Conservation (phyloP, 2,113 vertebrate species). For the Anguilla rostrata region DNA sequence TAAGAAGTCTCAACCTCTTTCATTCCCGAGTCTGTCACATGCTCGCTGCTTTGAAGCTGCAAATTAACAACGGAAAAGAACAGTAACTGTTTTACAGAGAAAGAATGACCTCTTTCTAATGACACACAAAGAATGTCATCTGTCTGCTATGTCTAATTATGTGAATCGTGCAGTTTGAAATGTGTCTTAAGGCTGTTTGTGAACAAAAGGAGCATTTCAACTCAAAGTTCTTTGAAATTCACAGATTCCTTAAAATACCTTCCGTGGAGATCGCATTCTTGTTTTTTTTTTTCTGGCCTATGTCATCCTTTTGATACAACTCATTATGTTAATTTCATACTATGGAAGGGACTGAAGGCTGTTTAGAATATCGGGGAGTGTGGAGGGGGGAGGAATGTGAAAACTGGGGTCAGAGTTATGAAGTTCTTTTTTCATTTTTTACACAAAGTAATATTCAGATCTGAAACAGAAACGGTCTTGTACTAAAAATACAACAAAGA, state of each 20-base stretch:
- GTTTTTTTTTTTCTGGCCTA: conserved; percentile 63
- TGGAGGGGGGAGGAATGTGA: conserved; percentile 70
- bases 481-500: conserved; percentile 86
- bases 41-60: conserved; percentile 90
- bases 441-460: conserved; percentile 78
- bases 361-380: conserved; percentile 55
- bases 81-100: conserved; percentile 88
- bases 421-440: conserved; percentile 81
- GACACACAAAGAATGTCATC: conserved; percentile 92
- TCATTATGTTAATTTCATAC: conserved; percentile 90
- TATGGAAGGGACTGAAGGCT: conserved; percentile 84
- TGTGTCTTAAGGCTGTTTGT: conserved; percentile 97
- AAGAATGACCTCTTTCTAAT: conserved; percentile 98
- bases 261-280: conserved; percentile 76
- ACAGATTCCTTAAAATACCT: conserved; percentile 95
- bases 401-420: conserved; percentile 71
- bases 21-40: conserved; percentile 91
- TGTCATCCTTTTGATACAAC: conserved; percentile 84
- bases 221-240: conserved; percentile 92
- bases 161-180: conserved; percentile 86
- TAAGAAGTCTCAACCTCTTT: conserved; percentile 84
- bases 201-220: conserved; percentile 98
- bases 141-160: conserved; percentile 98
- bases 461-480: conserved; percentile 84
- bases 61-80: conserved; percentile 95